A percentile compares a stretch with the other conserved stretches of the same genome.
Evolutionary conservation across 1,140 invertebrate species (phyloP).

Genomic region (Hesperophylax magnus): DNA sequence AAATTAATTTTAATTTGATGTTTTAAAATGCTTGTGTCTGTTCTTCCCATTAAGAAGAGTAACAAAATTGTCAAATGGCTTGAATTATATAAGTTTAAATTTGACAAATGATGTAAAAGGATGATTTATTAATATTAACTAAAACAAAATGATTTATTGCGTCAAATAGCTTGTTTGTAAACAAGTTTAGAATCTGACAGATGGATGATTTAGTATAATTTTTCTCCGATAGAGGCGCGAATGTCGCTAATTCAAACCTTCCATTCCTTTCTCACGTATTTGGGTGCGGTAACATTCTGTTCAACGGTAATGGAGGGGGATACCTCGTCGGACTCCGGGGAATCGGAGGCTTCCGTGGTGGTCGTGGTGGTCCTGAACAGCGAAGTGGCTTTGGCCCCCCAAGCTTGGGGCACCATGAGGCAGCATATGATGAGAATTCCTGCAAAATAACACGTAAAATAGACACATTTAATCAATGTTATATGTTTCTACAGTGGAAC

Average conservation of each 20-base stretch:
- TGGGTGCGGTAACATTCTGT: neutral
- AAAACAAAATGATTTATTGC: too few relatives aligned
- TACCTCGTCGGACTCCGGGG: neutral
- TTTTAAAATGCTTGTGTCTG: too few relatives aligned
- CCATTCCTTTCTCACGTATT: neutral
- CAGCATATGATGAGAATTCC: slow-evolving; percentile 56
- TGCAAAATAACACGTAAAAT: neutral
- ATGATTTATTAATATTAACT: too few relatives aligned
- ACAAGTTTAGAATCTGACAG: too few relatives aligned
- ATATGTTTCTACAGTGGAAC: neutral
- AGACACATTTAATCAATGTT: neutral
- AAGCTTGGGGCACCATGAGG: slow-evolving; percentile 59
- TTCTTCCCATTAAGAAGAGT: too few relatives aligned
- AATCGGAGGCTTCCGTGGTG: slow-evolving; percentile 54
- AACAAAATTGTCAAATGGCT: too few relatives aligned
- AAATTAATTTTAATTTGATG: too few relatives aligned
- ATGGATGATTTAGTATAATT: too few relatives aligned
- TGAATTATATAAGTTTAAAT: too few relatives aligned
- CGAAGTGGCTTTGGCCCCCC: slow-evolving; percentile 62
- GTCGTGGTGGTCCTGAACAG: slow-evolving; percentile 63
- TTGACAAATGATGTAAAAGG: too few relatives aligned
- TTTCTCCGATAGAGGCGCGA: neutral
- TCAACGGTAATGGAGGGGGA: neutral
- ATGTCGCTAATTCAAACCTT: neutral
- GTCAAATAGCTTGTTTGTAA: too few relatives aligned